A percentile compares a stretch with the other conserved stretches of the same genome.
Conservation (phyloP, 2,113 vertebrate species). For the Aleadryas rufinucha region DNA sequence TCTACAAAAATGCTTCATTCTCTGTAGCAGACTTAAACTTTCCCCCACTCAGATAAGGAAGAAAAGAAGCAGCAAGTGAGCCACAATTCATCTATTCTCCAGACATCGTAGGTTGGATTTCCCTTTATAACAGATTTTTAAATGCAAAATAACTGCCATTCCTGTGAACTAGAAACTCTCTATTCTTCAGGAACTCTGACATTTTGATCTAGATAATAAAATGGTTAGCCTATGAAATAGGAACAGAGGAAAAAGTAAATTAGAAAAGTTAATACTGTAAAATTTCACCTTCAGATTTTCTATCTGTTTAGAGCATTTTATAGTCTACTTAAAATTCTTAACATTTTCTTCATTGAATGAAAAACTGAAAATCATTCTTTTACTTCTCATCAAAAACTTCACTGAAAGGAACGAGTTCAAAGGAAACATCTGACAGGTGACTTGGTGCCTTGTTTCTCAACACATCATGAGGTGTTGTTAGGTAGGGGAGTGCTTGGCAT, state of each 20-base stretch:
- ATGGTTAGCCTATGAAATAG: neutral
- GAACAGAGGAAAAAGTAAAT: neutral
- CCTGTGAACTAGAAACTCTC: neutral
- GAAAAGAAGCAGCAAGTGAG: neutral
- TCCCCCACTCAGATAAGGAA: neutral
- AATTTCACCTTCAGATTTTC: neutral
- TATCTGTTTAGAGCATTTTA: neutral
- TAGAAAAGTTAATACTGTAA: neutral
- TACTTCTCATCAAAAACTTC: neutral
- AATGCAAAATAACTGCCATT: neutral
- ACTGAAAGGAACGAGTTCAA: neutral
- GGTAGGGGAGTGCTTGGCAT: rapidly evolving
- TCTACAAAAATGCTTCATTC: neutral
- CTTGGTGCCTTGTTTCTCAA: neutral
- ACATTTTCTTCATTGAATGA: neutral
- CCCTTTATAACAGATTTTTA: neutral
- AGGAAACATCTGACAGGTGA: neutral
- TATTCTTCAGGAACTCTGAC: neutral
- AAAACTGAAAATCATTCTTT: neutral
- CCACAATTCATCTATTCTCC: neutral
- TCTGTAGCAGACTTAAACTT: neutral
- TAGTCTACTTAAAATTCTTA: neutral
- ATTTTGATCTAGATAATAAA: neutral
- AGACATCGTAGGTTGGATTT: neutral
- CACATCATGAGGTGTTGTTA: neutral